Conservation (phyloP, 1,140 invertebrate species). For the Heliconius congener region DNA sequence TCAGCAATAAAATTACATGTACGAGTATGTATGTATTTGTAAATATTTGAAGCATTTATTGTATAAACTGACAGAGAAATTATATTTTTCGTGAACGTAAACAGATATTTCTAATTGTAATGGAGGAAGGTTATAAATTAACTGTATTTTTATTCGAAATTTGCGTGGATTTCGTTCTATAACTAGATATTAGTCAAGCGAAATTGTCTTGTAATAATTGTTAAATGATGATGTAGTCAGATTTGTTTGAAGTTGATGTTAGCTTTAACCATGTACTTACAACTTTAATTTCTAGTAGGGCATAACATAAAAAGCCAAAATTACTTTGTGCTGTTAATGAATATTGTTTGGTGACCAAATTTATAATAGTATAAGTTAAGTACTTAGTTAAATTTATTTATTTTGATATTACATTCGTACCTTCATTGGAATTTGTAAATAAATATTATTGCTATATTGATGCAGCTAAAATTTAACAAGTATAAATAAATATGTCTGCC, state of each 20-base stretch:
- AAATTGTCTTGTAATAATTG: conserved; percentile 42
- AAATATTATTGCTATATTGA: conserved; percentile 74
- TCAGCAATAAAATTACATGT: conserved; percentile 76
- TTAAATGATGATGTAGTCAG: conserved; percentile 44
- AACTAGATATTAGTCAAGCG: conserved; percentile 36
- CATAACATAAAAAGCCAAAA: conserved; percentile 60
- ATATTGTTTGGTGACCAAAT: conserved; percentile 72
- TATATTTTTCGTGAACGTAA: conserved; percentile 78
- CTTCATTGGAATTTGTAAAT: conserved; percentile 76
- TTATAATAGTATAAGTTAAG: conserved; percentile 64
- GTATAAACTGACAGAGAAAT: conserved; percentile 75
- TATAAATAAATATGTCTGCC: conserved; percentile 81
- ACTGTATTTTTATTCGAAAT: conserved; percentile 45
- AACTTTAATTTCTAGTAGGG: conserved; percentile 58
- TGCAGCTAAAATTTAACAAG: conserved; percentile 76
- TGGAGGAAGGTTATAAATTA: conserved; percentile 48
- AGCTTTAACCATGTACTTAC: conserved; percentile 71
- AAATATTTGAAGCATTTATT: conserved; percentile 75
- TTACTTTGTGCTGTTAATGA: conserved; percentile 54
- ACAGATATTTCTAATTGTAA: conserved; percentile 65
- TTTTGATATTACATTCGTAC: conserved; percentile 74
- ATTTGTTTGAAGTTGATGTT: conserved; percentile 66
- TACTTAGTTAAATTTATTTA: conserved; percentile 72
- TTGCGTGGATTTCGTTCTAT: conserved; percentile 43
- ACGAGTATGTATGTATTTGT: conserved; percentile 66